These are phyloP conservation scores for Neogale vison DNA, from an alignment of 2,113 vertebrate genomes.

Conservation along the genomic window DNA sequence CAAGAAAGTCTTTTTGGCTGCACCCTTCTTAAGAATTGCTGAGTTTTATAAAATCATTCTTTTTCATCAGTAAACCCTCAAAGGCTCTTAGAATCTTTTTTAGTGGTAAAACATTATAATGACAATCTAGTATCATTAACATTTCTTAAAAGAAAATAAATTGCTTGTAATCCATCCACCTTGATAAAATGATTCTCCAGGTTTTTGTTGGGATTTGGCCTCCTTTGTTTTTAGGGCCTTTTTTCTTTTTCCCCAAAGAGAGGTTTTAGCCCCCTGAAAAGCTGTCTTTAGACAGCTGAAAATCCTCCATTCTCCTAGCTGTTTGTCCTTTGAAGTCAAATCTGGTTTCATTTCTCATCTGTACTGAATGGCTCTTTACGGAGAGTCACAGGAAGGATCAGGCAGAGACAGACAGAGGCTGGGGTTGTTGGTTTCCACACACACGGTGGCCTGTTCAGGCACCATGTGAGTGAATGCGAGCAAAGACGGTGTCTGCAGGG, in stretches of 20 bases:
- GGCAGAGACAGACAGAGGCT: background rate
- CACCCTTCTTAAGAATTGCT: conserved; percentile 20
- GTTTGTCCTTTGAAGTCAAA: conserved; percentile 56
- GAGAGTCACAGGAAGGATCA: background rate
- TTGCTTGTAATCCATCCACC: background rate
- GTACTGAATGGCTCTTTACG: background rate
- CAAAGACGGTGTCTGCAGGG: background rate
- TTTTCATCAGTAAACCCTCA: conserved; percentile 38
- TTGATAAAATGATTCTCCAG: background rate
- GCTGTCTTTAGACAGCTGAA: background rate
- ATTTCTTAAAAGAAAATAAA: conserved; percentile 14
- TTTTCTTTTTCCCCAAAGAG: background rate
- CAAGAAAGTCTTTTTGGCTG: background rate
- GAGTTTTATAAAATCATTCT: conserved; percentile 33
- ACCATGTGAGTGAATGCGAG: background rate
- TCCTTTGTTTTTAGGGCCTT: background rate
- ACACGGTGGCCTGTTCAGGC: fast-evolving
- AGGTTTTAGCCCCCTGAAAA: background rate
- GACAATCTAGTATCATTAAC: background rate
- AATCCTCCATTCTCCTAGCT: conserved; percentile 23
- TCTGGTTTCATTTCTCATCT: conserved; percentile 51
- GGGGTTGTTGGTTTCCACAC: background rate
- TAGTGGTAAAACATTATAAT: background rate
- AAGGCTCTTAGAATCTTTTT: conserved; percentile 22
- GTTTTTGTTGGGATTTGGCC: background rate